Base-by-base conservation (phyloP, 2,113 vertebrate genomes). In the Charadrius vociferus region DNA sequence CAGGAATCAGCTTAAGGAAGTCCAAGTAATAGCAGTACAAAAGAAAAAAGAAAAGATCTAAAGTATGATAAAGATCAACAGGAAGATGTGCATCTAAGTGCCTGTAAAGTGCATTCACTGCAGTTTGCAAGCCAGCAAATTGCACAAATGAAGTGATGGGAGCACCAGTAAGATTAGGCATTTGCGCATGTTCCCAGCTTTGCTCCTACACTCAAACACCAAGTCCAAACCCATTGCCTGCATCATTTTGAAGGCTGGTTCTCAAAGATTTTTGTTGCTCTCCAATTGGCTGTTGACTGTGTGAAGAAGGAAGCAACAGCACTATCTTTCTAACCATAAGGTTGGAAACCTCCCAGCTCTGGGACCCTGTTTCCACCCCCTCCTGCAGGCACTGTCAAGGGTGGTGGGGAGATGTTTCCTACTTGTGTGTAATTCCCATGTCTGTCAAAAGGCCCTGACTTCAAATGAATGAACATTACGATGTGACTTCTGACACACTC, bases 221-320 rank as follows among this genome's bases (percentile, higher is more conserved):
- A 27, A 63, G 21, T 26, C 39, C 82, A 77, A 90, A 63, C 29
- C 22, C 23, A 32, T 13, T 3, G 6, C 37, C 45, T 3, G 2
- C 29, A 52, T 75, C 18, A 24, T 43, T 91, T n/a, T 65, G 72
- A 70, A 73, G 63, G 61, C 0, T 5, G 19, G 23, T 19, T 80
- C 53, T 37, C 15, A 34, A 4, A 24, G 19, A 56, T 45, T 86
- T 93, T 66, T 67, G n/a, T 56, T 1, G 2, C 37, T 70, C 37
- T 74, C n/a, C 59, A 63, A 8, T 10, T 14, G 11, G 24, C 52
- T 3, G 3, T 52, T 3, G 3, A 18, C 9, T 2, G 1, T 1
- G 14, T 1, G 1, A 77, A 24, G 65, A n/a, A 34, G 50, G 49
- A 72, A 86, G 63, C 43, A 80, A 39, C 10, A 56, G 78, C 1